phyloP scores from a whole-genome alignment of 1,140 invertebrate species.

The Chironomus striatipennis region DNA sequence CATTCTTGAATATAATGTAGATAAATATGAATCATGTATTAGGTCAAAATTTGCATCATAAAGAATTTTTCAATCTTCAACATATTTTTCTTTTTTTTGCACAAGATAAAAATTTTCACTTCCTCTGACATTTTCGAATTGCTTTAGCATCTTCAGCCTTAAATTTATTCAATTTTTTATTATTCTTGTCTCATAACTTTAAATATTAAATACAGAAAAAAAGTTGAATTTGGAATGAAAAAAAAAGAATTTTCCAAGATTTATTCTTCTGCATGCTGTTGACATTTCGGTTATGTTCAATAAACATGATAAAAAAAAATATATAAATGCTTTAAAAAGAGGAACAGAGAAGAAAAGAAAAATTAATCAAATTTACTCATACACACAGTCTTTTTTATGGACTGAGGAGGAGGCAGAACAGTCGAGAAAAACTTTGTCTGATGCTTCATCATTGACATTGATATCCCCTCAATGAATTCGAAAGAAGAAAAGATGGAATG shows the following conservation, averaged over 20 bases:
- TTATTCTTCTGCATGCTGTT: background rate
- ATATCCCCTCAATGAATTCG: background rate
- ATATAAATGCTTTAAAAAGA: background rate
- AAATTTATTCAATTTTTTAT: too few relatives aligned
- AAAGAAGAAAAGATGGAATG: background rate
- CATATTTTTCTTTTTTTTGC: background rate
- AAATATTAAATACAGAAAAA: background rate
- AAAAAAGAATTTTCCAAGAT: background rate
- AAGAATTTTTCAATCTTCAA: background rate
- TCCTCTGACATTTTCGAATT: too few relatives aligned
- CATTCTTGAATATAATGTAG: too few relatives aligned
- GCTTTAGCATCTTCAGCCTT: too few relatives aligned
- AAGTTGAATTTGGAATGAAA: background rate
- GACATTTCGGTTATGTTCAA: background rate
- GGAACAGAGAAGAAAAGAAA: background rate
- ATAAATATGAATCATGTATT: background rate
- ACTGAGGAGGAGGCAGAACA: background rate
- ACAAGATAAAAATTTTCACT: too few relatives aligned
- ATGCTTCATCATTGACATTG: background rate
- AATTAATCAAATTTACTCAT: slow-evolving; percentile 11
- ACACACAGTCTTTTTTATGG: background rate
- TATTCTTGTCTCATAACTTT: too few relatives aligned
- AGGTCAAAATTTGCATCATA: background rate
- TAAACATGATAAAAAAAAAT: background rate
- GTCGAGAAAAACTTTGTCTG: background rate